Base-by-base conservation (phyloP, 2,113 vertebrate genomes). In the Paramormyrops kingsleyae region DNA sequence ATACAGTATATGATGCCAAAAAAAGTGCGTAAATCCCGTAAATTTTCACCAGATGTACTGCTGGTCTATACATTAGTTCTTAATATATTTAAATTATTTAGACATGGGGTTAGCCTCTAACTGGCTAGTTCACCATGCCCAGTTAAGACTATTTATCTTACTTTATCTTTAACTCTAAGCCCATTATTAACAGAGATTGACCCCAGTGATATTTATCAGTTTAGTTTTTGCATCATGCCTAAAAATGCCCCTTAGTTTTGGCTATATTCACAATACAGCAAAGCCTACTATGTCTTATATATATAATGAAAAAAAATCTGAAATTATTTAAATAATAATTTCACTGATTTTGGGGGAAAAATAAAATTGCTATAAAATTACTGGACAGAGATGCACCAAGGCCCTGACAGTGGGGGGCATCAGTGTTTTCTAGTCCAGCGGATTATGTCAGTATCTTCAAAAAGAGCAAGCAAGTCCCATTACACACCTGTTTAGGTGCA, bases 391-490 rank as follows among this genome's bases (percentile, higher is more conserved):
- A 59, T 50, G 27, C 27, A 87, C 88, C 91, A 87, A 84, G 42
- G 56, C 89, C 85, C 88, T 92, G 12, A 91, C 89, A 59, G 87
- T 24, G 10, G 74, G 39, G 88, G 88, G 93, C 90, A 93, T 92
- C 91, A 90, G 92, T 88, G 80, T 39, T 19, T 10, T 31, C 35
- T 35, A 84, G 87, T 91, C 91, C 92, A 93, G 87, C 47, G n/a
- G 46, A 88, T 94, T 92, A 95, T 90, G 93, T 95, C 92, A 94
- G 49, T 62, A 53, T 46, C n/a, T 88, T 92, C 90, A 92, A 91
- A 91, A 93, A 52, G 90, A 85, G 93, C 90, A 56, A 9, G 89
- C 88, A n/a, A 88, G 91, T 77, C 91, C 91, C 83, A 59, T 92
- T 89, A 92, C 87, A 90, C 66, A 52, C 35, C 2, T 52, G 85